Evolutionary conservation across 2,113 vertebrate species (phyloP).

Genomic region (Passerina amoena): DNA sequence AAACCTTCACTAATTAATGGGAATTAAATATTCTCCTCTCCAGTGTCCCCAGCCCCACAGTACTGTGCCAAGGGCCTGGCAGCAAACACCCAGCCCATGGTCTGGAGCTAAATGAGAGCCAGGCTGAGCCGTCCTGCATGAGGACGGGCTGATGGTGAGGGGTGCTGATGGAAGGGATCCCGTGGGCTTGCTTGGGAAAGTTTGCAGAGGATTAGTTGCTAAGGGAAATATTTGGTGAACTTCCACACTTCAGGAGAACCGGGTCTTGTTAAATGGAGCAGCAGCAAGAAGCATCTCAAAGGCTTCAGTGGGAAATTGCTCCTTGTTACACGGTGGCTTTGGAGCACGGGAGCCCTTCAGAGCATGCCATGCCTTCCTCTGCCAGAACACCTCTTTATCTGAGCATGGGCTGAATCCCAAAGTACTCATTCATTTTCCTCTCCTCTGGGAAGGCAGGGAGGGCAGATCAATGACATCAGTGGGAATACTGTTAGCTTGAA

Average conservation of each 20-base stretch:
- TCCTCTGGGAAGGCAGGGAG: not conserved
- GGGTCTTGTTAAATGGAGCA: constrained; percentile 4
- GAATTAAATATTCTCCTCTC: not conserved
- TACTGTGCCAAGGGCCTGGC: not conserved
- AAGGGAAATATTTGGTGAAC: constrained; percentile 21
- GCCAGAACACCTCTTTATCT: constrained; percentile 17
- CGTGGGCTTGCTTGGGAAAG: not conserved
- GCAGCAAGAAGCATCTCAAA: not conserved
- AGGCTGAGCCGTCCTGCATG: not conserved
- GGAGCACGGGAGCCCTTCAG: not conserved
- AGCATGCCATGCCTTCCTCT: constrained; percentile 24
- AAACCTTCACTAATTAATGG: not conserved
- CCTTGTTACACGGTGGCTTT: not conserved
- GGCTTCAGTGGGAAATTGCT: constrained; percentile 34
- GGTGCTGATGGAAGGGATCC: not conserved
- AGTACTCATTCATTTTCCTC: constrained; percentile 18
- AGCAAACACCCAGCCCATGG: not conserved
- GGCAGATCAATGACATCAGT: constrained; percentile 46
- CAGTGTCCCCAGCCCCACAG: not conserved
- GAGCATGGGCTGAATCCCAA: constrained; percentile 53
- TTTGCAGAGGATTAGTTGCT: constrained; percentile 32
- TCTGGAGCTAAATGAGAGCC: not conserved
- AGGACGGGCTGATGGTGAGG: not conserved
- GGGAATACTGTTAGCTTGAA: constrained; percentile 48
- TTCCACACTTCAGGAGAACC: not conserved